Evolutionary conservation across 1,140 invertebrate genomes (phyloP).

Genomic region (Drosophila pseudoobscura): DNA sequence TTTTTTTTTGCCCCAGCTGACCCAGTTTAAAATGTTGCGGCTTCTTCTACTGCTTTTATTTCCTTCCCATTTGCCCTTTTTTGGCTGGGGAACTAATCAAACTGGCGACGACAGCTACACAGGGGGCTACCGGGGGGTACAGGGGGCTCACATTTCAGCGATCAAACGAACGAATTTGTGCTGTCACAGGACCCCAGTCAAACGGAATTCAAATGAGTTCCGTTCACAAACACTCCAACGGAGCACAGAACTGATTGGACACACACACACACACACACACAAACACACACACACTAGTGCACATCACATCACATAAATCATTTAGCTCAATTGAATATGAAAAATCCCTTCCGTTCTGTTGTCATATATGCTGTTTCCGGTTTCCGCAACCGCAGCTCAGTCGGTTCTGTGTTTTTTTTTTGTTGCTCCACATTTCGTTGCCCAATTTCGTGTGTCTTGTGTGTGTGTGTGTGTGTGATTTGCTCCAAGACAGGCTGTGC

Average conservation of each 20-base stretch:
- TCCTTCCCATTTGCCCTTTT: slow-evolving; percentile 1
- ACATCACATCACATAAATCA: slow-evolving; percentile 55
- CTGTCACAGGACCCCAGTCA: slow-evolving; percentile 28
- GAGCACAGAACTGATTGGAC: slow-evolving; percentile 58
- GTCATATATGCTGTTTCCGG: slow-evolving; percentile 83
- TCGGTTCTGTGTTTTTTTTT: neutral
- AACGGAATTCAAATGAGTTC: slow-evolving; percentile 78
- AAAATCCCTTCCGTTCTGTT: slow-evolving; percentile 81
- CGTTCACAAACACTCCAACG: slow-evolving; percentile 59
- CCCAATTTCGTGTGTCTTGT: too few species aligned
- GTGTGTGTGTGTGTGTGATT: too few species aligned
- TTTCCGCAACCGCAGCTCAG: slow-evolving; percentile 73
- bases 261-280: slow-evolving; percentile 22
- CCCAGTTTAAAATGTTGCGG: slow-evolving; percentile 52
- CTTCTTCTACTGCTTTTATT: slow-evolving; percentile 35
- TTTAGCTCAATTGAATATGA: slow-evolving; percentile 80
- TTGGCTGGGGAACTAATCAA: slow-evolving; percentile 36
- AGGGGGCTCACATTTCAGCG: slow-evolving; percentile 44
- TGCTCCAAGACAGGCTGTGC: too few species aligned
- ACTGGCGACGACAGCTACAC: slow-evolving; percentile 16
- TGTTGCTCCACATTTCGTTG: slow-evolving; percentile 42
- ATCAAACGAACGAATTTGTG: slow-evolving; percentile 61
- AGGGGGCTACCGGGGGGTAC: neutral
- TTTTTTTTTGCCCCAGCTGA: slow-evolving; percentile 7
- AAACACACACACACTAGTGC: slow-evolving; percentile 11